Evolutionary conservation across 2,113 vertebrate species (phyloP).

Genomic region (Alces alces): DNA sequence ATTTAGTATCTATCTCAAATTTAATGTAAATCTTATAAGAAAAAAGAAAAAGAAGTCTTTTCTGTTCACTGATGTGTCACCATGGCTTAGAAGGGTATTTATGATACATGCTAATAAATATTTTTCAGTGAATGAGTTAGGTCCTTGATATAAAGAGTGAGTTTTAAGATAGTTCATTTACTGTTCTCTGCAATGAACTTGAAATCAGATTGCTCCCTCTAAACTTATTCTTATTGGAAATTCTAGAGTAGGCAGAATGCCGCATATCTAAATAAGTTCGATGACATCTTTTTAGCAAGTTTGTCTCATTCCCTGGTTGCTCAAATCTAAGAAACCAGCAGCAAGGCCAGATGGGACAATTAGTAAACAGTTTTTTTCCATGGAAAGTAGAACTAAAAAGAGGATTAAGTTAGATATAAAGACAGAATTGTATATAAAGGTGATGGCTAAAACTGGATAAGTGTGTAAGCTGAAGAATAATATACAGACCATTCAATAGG

Average conservation of each 20-base stretch:
- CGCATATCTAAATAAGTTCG: not conserved
- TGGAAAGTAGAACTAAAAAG: not conserved
- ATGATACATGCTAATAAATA: not conserved
- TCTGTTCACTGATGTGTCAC: not conserved
- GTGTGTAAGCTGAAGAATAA: not conserved
- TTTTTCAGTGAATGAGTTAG: not conserved
- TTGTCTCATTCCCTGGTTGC: not conserved
- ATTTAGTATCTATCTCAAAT: not conserved
- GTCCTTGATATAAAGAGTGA: not conserved
- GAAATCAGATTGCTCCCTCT: not conserved
- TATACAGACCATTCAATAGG: not conserved
- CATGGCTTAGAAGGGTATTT: not conserved
- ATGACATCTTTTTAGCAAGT: not conserved
- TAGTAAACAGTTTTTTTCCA: not conserved
- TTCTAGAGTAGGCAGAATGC: not conserved
- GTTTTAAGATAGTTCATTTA: not conserved
- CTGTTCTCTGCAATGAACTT: not conserved
- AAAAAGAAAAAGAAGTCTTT: not conserved
- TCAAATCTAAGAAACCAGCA: not conserved
- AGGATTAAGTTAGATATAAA: not conserved
- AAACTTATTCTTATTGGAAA: constrained; percentile 15
- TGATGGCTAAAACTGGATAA: not conserved
- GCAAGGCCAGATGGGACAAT: not conserved
- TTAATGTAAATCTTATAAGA: not conserved
- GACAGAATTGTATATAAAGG: not conserved